Evolutionary conservation across 2,113 vertebrate genomes (phyloP), one percentile per base, ranked within the genome.

Genomic region (Caracal caracal): DNA sequence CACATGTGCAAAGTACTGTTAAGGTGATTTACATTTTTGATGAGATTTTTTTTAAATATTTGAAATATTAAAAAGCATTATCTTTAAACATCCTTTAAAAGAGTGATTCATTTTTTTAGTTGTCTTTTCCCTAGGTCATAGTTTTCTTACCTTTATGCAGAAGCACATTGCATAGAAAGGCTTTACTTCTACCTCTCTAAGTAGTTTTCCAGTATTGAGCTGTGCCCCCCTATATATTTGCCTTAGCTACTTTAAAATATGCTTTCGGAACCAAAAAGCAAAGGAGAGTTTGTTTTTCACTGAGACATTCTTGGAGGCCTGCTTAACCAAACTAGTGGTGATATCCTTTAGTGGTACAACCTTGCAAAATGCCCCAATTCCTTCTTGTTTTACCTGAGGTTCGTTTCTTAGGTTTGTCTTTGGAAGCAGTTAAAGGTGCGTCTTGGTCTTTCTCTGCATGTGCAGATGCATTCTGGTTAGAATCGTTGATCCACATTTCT

Each of bases 1-100:
- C 96, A 98, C 92, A 90, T 98, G 97, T 98, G 97, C 97, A 85
- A 97, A 97, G 97, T 98, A 98, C 97, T 98, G 97, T 98, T 97
- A 98, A 98, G 96, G 96, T 97, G 80, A 96, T 76, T 47, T 93
- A 95, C 92, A 93, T 96, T 97, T 97, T 97, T 98, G 86, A 96
- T 98, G 96, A 97, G 89, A 91, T 97, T 98, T 97, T 94, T 96
- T 47, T 5, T 13, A 7, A 97, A 93, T 92, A 97, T 96, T 97
- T 98, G 95, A 95, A 98, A 96, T 98, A 98, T 98, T 98, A 98
- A 98, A 98, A 98, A 97, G 30, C 93, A 90, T 97, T 97, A 96
- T 97, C 97, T 98, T 97, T 93, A 95, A 98, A 94, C 76, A 73
- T 97, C 86, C 84, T 97, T 90, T 96, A 95, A 95, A 83, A 97